A percentile compares a stretch with the other conserved stretches of the same genome.
These are phyloP conservation scores for Carassius gibelio DNA, from an alignment of 2,113 vertebrate species.

Conservation along the genomic window DNA sequence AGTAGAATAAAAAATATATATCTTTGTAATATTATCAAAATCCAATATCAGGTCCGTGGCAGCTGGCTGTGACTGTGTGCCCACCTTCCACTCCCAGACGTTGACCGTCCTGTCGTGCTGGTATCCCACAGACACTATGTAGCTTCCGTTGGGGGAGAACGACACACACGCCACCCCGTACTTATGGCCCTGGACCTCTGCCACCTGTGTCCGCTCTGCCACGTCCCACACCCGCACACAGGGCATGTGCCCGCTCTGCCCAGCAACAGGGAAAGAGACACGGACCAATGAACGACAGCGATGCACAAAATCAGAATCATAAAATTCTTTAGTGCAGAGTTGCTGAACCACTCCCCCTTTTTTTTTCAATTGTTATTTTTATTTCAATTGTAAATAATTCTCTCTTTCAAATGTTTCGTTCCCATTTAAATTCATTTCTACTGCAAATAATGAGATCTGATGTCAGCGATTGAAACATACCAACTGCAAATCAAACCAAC, in stretches of 20 bases:
- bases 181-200: slow-evolving; percentile 83
- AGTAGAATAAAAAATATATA: no score
- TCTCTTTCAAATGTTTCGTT: no score
- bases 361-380: no score
- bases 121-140: slow-evolving; percentile 88
- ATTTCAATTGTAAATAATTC: no score
- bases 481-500: no score
- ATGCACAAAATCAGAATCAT: not conserved
- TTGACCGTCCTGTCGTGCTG: slow-evolving; percentile 87
- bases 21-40: not conserved
- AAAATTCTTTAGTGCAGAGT: not conserved
- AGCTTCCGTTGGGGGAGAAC: slow-evolving; percentile 80
- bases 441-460: no score
- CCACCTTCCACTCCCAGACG: slow-evolving; percentile 93
- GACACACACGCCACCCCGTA: slow-evolving; percentile 87
- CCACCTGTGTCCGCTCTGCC: slow-evolving; percentile 76
- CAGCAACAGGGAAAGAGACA: slow-evolving; percentile 18
- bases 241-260: slow-evolving; percentile 84
- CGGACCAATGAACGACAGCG: not conserved
- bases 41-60: not conserved
- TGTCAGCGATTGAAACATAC: no score
- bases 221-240: slow-evolving; percentile 87
- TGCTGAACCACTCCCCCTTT: no score
- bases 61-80: not conserved
- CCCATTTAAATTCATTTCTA: no score